phyloP scores from a whole-genome alignment of 2,113 vertebrate species.

The Pachypanchax playfairii region DNA sequence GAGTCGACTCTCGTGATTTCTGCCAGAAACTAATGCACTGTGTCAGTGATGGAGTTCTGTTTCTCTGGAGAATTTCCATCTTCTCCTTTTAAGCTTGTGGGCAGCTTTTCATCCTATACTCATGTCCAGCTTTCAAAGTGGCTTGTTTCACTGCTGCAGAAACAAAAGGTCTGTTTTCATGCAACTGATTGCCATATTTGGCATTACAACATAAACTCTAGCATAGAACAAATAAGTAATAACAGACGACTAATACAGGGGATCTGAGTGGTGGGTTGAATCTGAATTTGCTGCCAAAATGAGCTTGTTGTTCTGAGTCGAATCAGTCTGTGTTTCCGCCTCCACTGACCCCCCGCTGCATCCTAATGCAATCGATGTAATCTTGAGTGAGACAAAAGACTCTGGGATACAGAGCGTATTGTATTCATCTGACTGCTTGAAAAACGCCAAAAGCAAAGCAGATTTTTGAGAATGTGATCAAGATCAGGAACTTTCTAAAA shows the following conservation, averaged over 20 bases:
- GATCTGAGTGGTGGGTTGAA: conserved; percentile 59
- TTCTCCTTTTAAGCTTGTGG: conserved; percentile 20
- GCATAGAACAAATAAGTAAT: conserved; percentile 26
- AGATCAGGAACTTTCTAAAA: conserved; percentile 11
- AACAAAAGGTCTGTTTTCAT: conserved; percentile 20
- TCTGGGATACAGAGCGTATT: conserved; percentile 50
- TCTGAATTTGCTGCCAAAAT: conserved; percentile 66
- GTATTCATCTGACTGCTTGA: conserved; percentile 32
- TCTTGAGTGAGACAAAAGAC: conserved; percentile 56
- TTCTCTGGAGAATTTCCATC: conserved; percentile 40
- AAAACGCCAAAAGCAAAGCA: conserved; percentile 34
- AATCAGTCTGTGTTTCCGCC: conserved; percentile 64
- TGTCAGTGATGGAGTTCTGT: conserved; percentile 37
- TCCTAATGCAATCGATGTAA: conserved; percentile 58
- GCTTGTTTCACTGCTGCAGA: not conserved
- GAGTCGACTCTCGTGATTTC: conserved; percentile 24
- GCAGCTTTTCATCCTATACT: conserved; percentile 10
- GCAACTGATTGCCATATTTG: conserved; percentile 15
- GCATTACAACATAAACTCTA: conserved; percentile 20
- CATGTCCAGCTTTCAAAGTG: conserved; percentile 15
- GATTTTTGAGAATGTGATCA: conserved; percentile 15
- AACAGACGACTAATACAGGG: conserved; percentile 36
- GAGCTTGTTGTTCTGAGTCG: conserved; percentile 62
- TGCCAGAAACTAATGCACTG: conserved; percentile 49
- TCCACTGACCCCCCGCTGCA: conserved; percentile 62